Evolutionary conservation across 2,888 invertebrate species (phyloP).

Genomic region (Pomacea canaliculata): DNA sequence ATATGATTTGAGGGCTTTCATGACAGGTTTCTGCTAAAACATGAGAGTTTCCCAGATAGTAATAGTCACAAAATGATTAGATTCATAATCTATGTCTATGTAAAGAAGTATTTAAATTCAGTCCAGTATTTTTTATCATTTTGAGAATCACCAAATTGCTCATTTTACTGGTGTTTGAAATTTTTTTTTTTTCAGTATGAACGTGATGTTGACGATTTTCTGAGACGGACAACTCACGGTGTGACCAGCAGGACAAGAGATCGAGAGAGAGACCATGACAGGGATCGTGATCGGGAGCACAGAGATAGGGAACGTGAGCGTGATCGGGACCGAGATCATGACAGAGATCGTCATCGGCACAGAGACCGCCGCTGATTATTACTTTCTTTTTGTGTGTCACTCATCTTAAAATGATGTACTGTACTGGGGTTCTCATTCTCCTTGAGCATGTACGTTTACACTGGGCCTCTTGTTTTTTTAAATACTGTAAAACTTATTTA

Average conservation of each 20-base stretch:
- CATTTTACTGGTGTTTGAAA: too few relatives aligned
- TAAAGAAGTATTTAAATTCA: too few relatives aligned
- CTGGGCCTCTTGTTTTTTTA: too few relatives aligned
- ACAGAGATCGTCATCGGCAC: conserved; percentile 34
- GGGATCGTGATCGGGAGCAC: conserved; percentile 47
- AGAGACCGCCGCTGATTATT: conserved; percentile 23
- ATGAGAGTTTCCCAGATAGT: too few relatives aligned
- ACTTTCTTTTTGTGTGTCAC: background rate
- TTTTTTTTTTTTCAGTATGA: conserved; percentile 76
- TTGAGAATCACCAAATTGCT: too few relatives aligned
- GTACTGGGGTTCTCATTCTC: background rate
- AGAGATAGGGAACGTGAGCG: conserved; percentile 47
- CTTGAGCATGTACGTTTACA: too few relatives aligned
- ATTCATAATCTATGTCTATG: too few relatives aligned
- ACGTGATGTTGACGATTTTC: conserved; percentile 88
- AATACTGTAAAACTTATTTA: too few relatives aligned
- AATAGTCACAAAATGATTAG: too few relatives aligned
- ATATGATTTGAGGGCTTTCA: too few relatives aligned
- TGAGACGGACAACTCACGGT: conserved; percentile 78
- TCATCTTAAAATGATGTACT: background rate
- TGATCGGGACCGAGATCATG: conserved; percentile 48
- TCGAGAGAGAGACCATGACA: conserved; percentile 45
- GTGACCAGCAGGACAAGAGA: conserved; percentile 29
- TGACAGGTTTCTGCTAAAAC: too few relatives aligned
- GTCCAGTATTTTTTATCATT: too few relatives aligned